A percentile compares a stretch with the other conserved stretches of the same genome.
Evolutionary conservation across 1,140 invertebrate genomes (phyloP).

Genomic region (Tyrophagus putrescentiae): DNA sequence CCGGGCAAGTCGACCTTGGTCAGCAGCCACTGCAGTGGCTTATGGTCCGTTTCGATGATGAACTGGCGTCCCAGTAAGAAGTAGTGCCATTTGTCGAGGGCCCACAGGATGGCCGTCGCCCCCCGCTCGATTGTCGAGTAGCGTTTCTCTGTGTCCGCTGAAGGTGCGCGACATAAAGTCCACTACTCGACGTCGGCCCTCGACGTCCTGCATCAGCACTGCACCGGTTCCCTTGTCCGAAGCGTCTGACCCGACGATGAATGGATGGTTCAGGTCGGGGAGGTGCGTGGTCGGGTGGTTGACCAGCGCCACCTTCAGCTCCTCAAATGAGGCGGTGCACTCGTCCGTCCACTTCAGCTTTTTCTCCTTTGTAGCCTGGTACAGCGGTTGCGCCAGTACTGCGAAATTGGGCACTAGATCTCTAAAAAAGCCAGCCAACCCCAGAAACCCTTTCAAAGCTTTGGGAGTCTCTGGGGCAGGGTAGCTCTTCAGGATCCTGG

Average conservation of each 20-base stretch:
- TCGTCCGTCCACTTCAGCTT: conserved; percentile 19
- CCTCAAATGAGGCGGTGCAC: conserved; percentile 30
- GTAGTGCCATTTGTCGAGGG: conserved; percentile 25
- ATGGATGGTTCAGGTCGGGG: conserved; percentile 20
- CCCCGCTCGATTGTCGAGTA: conserved; percentile 25
- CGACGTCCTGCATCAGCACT: conserved; percentile 18
- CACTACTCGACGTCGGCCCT: conserved; percentile 12
- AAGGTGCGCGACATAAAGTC: conserved; percentile 21
- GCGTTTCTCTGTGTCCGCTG: conserved; percentile 20
- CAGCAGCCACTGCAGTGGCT: no score
- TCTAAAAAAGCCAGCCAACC: no score
- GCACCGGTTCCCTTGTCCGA: conserved; percentile 22
- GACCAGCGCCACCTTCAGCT: conserved; percentile 33
- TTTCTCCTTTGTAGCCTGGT: conserved; percentile 24
- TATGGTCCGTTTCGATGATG: conserved; percentile 27
- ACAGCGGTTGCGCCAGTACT: conserved; percentile 24
- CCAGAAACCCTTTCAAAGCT: no score
- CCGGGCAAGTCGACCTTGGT: conserved; percentile 19
- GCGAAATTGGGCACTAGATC: no score
- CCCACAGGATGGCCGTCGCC: conserved; percentile 27
- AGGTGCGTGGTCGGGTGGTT: conserved; percentile 15
- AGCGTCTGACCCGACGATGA: conserved; percentile 24
- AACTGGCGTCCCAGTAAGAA: conserved; percentile 28
- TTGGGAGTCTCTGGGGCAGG: no score
- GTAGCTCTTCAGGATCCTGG: no score